Evolutionary conservation across 2,797 vertebrate species (phyloP).

Genomic region (Smutsia temminckii): DNA sequence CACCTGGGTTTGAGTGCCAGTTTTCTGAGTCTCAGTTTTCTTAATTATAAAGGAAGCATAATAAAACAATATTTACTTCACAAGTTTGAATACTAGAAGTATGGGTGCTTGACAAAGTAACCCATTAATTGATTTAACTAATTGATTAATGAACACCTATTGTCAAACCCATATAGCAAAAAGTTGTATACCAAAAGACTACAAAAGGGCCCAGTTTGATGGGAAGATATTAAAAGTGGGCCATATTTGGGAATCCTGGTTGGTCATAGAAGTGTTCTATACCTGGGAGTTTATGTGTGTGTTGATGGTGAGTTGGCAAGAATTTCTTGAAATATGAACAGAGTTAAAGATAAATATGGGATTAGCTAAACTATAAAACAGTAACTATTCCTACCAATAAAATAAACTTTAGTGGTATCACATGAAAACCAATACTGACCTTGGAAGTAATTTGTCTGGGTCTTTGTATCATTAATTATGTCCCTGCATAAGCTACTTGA

Average conservation of each 20-base stretch:
- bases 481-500: background rate
- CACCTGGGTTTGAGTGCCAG: background rate
- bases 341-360: slow-evolving; percentile 2
- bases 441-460: background rate
- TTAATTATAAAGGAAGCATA: background rate
- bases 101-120: slow-evolving; percentile 5
- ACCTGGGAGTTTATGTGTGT: background rate
- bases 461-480: slow-evolving; percentile 25
- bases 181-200: background rate
- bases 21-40: background rate
- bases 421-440: background rate
- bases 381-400: background rate
- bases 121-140: background rate
- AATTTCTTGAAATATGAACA: slow-evolving; percentile 20
- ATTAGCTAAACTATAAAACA: background rate
- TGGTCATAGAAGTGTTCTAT: background rate
- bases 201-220: background rate
- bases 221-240: background rate
- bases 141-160: background rate
- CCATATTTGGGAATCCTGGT: background rate
- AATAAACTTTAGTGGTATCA: background rate
- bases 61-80: background rate
- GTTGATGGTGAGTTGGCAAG: background rate
- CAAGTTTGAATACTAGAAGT: background rate
- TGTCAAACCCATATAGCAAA: background rate